A percentile compares a stretch with the other conserved stretches of the same genome.
Conservation (phyloP, 2,888 invertebrate species). For the Arrhopalites spinosus region DNA sequence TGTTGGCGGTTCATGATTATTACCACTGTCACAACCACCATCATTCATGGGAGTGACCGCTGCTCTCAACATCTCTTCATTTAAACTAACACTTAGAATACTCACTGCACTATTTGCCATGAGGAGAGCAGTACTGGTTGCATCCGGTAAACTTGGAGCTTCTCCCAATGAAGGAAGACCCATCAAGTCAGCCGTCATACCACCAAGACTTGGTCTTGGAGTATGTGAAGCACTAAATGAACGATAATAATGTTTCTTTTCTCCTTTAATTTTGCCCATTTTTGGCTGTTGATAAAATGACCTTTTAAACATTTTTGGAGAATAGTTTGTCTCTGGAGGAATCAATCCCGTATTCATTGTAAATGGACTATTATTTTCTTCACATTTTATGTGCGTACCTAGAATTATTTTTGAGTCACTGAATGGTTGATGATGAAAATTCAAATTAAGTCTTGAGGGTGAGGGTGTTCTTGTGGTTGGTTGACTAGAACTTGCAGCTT, state of each 20-base stretch:
- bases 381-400: neutral
- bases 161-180: slow-evolving; percentile 36
- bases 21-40: neutral
- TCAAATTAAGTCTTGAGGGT: slow-evolving; percentile 48
- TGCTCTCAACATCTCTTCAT: slow-evolving; percentile 71
- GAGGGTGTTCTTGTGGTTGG: slow-evolving; percentile 58
- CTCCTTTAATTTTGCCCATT: slow-evolving; percentile 28
- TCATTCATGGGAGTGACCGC: slow-evolving; percentile 63
- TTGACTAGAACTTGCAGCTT: slow-evolving; percentile 39
- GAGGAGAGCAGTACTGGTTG: slow-evolving; percentile 33
- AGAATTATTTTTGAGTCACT: neutral
- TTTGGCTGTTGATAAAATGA: slow-evolving; percentile 11
- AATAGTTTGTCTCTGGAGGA: slow-evolving; percentile 13
- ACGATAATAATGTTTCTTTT: slow-evolving; percentile 40
- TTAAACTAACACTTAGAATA: slow-evolving; percentile 74
- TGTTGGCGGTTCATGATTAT: neutral
- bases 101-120: slow-evolving; percentile 74
- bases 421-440: neutral
- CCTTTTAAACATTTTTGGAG: slow-evolving; percentile 10
- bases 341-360: slow-evolving; percentile 19
- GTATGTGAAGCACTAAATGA: slow-evolving; percentile 47
- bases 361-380: slow-evolving; percentile 30
- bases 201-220: slow-evolving; percentile 41
- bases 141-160: slow-evolving; percentile 32
- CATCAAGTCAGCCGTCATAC: slow-evolving; percentile 4